Percentiles rank a stretch among this genome's conserved stretches.
Evolutionary conservation across 2,888 invertebrate species (phyloP).

Genomic region (Phengaris alcon): DNA sequence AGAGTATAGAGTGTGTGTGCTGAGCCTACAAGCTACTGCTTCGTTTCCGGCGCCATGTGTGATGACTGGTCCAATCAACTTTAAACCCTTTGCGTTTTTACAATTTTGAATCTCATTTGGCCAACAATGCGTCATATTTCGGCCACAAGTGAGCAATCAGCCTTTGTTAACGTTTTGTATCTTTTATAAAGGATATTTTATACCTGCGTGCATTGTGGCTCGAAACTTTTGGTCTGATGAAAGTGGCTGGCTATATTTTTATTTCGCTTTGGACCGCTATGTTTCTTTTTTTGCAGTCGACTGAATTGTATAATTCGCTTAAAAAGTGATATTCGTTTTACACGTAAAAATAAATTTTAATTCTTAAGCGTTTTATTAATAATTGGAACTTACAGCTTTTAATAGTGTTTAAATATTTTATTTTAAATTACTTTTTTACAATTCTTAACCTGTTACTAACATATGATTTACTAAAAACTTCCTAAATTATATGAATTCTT

Average conservation of each 20-base stretch:
- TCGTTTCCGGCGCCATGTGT: background rate
- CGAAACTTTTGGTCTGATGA: slow-evolving; percentile 23
- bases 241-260: background rate
- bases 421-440: too few relatives aligned
- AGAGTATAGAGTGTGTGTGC: background rate
- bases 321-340: slow-evolving; percentile 1
- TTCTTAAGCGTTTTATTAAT: background rate
- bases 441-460: too few relatives aligned
- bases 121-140: slow-evolving; percentile 27
- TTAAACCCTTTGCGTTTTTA: slow-evolving; percentile 21
- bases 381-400: background rate
- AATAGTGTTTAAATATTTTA: background rate
- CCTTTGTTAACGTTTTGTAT: slow-evolving; percentile 27
- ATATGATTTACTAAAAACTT: too few relatives aligned
- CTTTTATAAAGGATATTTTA: slow-evolving; percentile 11
- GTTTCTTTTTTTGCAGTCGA: slow-evolving; percentile 5
- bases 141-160: slow-evolving; percentile 36
- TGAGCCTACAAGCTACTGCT: background rate
- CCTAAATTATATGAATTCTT: too few relatives aligned
- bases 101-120: slow-evolving; percentile 28
- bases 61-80: slow-evolving; percentile 5
- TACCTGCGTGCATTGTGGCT: background rate
- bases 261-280: background rate
- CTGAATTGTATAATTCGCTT: background rate
- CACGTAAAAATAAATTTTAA: background rate